Base-by-base conservation (phyloP, 2,888 invertebrate species). In the Tupiocoris notatus region DNA sequence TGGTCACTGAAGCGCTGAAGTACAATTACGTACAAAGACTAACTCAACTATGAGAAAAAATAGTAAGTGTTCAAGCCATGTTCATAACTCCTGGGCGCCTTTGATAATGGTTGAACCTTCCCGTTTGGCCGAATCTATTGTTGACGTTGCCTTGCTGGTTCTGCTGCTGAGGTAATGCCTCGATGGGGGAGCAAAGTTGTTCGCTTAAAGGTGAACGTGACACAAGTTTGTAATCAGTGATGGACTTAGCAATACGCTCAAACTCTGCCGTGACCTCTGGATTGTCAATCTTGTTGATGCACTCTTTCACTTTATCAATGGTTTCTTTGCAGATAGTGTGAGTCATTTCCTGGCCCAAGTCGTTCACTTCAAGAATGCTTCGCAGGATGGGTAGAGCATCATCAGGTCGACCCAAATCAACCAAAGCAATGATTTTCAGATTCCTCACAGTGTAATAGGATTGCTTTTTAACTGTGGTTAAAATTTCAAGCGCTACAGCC, bases 401-500 rank as follows among this genome's bases (percentile, higher is more conserved):
- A 56, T 91, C 89, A 0, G 88, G 83, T 77, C 91, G 84, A 0
- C 88, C 88, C 80, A 92, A 81, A 1, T 88, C 86, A 12, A 88
- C 84, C 62, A 90, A 86, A 2, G 88, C 88, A n/a, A 86, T 84
- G 82, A 88, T 82, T 86, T 87, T 77, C 58, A 77, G 58, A 24
- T 70, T 75, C 58, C 71, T 66, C 9, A 91, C 82, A 2, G 90
- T 90, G 2, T 91, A 88, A 81, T 92, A 91, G 80, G 88, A 88
- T 73, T 86, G 86, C 79, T 87, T 88, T 80, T 84, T 83, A 1
- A 84, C 84, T 1, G 84, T 82, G 2, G 88, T 84, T 68, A 91
- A 81, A 64, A 92, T 86, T 85, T 93, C 92, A 24, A 92, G 79
- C 0, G 91, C 90, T 61, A 89, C 83, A 21, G 89, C 88, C 17